Evolutionary conservation across 2,113 vertebrate genomes (phyloP).

Genomic region (Pyrgilauda ruficollis): DNA sequence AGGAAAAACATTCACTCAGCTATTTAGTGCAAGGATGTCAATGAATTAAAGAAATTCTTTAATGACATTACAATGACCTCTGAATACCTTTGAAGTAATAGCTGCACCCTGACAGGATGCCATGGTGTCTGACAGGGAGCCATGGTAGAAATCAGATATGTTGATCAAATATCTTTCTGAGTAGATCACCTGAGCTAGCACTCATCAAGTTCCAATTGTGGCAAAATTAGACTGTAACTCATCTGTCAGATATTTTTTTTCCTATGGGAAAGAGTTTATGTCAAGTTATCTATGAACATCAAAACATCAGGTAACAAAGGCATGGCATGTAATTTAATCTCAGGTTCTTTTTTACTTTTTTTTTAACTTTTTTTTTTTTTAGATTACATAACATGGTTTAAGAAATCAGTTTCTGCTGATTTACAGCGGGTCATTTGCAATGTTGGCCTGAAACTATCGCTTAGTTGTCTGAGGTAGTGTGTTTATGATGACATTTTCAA

Average conservation of each 20-base stretch:
- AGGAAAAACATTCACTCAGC: not conserved
- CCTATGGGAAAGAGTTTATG: not conserved
- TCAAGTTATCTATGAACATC: not conserved
- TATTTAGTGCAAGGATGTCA: not conserved
- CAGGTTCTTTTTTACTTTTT: too few relatives aligned
- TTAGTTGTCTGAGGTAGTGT: not conserved
- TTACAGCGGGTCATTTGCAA: not conserved
- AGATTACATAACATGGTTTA: not conserved
- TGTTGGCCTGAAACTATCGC: not conserved
- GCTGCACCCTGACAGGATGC: not conserved
- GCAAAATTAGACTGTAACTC: not conserved
- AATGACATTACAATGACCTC: not conserved
- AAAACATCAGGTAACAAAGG: not conserved
- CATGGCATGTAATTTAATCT: not conserved
- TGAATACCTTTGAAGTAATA: not conserved
- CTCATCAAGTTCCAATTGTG: not conserved
- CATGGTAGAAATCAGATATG: not conserved
- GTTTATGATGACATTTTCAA: not conserved
- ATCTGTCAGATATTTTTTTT: not conserved
- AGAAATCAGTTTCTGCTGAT: not conserved
- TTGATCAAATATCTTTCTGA: not conserved
- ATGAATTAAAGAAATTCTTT: not conserved
- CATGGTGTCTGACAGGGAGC: not conserved
- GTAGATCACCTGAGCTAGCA: not conserved
- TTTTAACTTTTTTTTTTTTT: not conserved